These are phyloP conservation scores for Spea bombifrons DNA, from an alignment of 2,113 vertebrate genomes.

Conservation along the genomic window DNA sequence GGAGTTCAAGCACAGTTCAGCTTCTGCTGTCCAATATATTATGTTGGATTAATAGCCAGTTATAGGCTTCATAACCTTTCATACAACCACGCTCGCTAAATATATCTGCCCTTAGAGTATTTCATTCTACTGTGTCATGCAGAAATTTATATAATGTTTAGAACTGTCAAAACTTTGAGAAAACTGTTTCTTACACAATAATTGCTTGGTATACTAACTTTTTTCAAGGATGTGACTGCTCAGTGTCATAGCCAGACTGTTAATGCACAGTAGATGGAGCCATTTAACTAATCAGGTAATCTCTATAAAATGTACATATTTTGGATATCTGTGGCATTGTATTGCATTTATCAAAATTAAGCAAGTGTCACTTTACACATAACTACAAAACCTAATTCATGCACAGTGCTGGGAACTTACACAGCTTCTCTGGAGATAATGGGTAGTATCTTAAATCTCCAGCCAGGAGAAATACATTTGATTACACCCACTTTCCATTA, in stretches of 20 bases:
- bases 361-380: too few species aligned
- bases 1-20: conserved; percentile 39
- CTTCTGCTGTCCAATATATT: conserved; percentile 11
- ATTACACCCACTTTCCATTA: too few species aligned
- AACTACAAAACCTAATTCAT: too few species aligned
- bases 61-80: conserved; percentile 35
- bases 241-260: neutral
- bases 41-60: conserved; percentile 25
- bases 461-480: too few species aligned
- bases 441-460: too few species aligned
- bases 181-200: conserved; percentile 13
- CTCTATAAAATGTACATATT: too few species aligned
- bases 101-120: conserved; percentile 4
- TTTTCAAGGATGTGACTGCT: neutral
- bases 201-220: conserved; percentile 1
- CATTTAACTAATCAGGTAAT: too few species aligned
- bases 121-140: conserved; percentile 10
- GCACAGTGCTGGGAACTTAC: too few species aligned
- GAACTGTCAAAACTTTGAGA: neutral
- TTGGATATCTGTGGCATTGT: too few species aligned
- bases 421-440: too few species aligned
- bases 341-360: too few species aligned
- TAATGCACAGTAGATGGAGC: too few species aligned
- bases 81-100: conserved; percentile 12
- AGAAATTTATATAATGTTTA: conserved; percentile 20